Evolutionary conservation across 2,113 vertebrate genomes (phyloP).

Genomic region (Albula glossodonta): DNA sequence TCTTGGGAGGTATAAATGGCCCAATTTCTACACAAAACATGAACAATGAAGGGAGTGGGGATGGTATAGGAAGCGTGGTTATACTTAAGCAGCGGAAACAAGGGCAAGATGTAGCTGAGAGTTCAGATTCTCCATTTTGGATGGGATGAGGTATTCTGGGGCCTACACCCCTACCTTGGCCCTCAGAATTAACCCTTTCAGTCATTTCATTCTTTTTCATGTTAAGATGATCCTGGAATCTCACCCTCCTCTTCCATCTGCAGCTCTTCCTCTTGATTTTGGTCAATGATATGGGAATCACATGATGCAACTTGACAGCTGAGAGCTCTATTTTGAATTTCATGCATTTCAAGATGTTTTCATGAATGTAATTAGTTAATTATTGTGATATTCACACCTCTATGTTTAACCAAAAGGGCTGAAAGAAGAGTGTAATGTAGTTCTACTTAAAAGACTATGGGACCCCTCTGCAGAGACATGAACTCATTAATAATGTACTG

Average conservation of each 20-base stretch:
- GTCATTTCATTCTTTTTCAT: too few species aligned
- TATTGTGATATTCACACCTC: too few species aligned
- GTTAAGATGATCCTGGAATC: neutral
- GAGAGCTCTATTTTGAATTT: too few species aligned
- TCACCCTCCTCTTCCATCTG: neutral
- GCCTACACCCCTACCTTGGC: neutral
- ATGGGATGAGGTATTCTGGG: neutral
- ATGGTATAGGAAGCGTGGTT: neutral
- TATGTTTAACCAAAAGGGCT: too few species aligned
- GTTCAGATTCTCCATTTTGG: neutral
- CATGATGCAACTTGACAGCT: too few species aligned
- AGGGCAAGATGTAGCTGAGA: neutral
- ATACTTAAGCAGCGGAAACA: neutral
- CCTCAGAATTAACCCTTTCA: too few species aligned
- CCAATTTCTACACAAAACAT: neutral
- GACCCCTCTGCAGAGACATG: neutral
- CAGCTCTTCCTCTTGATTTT: neutral
- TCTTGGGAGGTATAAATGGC: neutral
- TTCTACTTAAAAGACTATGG: neutral
- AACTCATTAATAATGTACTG: neutral
- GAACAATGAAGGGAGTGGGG: neutral
- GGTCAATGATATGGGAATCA: neutral
- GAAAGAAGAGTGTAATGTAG: too few species aligned
- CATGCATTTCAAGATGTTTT: too few species aligned
- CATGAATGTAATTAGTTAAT: too few species aligned